Evolutionary conservation across 2,888 invertebrate species (phyloP).

Genomic region (Abrostola triplasia): DNA sequence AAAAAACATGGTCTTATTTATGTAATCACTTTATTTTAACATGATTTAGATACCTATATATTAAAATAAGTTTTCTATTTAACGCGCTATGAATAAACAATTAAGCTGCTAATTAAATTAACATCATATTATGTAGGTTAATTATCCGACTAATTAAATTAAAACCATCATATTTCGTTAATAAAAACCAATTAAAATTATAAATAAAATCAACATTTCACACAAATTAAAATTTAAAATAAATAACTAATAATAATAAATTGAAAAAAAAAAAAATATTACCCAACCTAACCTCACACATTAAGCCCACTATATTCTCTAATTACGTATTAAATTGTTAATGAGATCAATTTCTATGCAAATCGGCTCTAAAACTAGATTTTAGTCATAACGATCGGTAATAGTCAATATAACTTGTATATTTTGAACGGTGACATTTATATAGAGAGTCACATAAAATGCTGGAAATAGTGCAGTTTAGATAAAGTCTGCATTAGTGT

Average conservation of each 20-base stretch:
- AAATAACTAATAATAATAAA: background rate
- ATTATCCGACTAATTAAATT: slow-evolving; percentile 14
- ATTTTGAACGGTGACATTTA: slow-evolving; percentile 59
- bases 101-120: no score
- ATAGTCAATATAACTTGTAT: slow-evolving; percentile 36
- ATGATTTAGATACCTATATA: no score
- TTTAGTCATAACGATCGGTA: slow-evolving; percentile 28
- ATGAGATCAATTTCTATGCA: slow-evolving; percentile 49
- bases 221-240: slow-evolving; percentile 3
- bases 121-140: background rate
- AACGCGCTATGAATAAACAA: no score
- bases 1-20: no score
- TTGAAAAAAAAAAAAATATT: slow-evolving; percentile 1
- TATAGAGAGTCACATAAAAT: slow-evolving; percentile 63
- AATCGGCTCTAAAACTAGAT: slow-evolving; percentile 45
- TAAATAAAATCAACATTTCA: slow-evolving; percentile 5
- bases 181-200: slow-evolving; percentile 13
- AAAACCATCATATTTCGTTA: slow-evolving; percentile 7
- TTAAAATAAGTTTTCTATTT: no score
- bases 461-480: slow-evolving; percentile 69
- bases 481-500: slow-evolving; percentile 67
- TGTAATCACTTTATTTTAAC: no score
- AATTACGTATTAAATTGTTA: slow-evolving; percentile 49
- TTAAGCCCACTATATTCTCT: slow-evolving; percentile 23
- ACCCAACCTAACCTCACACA: slow-evolving; percentile 11